These are phyloP conservation scores for Oxyteleia sp. DNA, from an alignment of 2,888 invertebrate genomes.

Conservation along the genomic window DNA sequence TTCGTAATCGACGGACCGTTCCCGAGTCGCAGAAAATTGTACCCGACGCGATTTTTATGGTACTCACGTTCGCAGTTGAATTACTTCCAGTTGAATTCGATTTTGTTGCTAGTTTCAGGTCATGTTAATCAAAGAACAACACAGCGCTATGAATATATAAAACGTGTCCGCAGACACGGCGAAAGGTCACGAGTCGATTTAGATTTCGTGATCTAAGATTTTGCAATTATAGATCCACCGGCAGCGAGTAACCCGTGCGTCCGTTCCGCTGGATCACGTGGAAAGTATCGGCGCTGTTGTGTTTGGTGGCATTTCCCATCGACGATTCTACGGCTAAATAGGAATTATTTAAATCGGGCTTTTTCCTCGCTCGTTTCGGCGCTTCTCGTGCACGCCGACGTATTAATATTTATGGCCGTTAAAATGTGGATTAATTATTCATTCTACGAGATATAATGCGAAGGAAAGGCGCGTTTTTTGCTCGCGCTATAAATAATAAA, in stretches of 20 bases:
- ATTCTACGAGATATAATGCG: conserved; percentile 39
- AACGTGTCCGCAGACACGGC: conserved; percentile 42
- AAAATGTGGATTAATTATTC: conserved; percentile 55
- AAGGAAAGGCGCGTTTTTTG: conserved; percentile 32
- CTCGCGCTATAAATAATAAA: conserved; percentile 52
- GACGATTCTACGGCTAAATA: conserved; percentile 21
- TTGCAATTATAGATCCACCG: conserved; percentile 48
- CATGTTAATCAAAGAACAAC: conserved; percentile 69
- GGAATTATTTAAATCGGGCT: conserved; percentile 41
- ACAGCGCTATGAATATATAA: conserved; percentile 57
- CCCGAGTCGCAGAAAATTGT: conserved; percentile 46
- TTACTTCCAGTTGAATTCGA: conserved; percentile 65
- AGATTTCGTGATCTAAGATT: conserved; percentile 55
- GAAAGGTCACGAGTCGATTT: conserved; percentile 60
- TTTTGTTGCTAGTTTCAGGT: conserved; percentile 63
- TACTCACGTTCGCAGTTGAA: conserved; percentile 59
- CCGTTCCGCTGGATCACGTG: background rate
- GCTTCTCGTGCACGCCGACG: conserved; percentile 37
- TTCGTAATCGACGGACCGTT: too few relatives aligned
- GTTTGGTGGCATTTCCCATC: conserved; percentile 11
- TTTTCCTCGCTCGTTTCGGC: conserved; percentile 29
- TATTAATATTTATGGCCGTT: conserved; percentile 56
- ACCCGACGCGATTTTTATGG: conserved; percentile 50
- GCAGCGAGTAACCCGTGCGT: background rate
- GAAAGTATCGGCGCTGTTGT: background rate